A percentile compares a stretch with the other conserved stretches of the same genome.
These are phyloP conservation scores for Crenichthys baileyi DNA, from an alignment of 2,797 vertebrate genomes.

Conservation along the genomic window DNA sequence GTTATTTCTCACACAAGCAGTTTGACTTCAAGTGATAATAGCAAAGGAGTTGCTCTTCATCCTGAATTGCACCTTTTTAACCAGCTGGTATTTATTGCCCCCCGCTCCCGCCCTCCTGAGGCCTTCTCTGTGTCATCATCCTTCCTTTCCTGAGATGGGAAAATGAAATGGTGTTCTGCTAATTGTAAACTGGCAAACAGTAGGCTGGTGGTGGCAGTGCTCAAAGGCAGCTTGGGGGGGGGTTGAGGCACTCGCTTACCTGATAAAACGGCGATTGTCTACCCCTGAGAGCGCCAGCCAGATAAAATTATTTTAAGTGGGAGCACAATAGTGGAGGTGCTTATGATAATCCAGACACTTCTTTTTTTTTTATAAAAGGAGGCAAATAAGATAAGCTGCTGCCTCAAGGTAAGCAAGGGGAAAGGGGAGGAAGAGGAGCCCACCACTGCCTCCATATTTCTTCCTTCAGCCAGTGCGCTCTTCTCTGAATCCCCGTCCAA, in stretches of 20 bases:
- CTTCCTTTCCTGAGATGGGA: conserved; percentile 44
- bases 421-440: conserved; percentile 9
- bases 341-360: conserved; percentile 81
- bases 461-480: conserved; percentile 56
- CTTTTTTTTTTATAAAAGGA: conserved; percentile 43
- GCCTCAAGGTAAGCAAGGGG: conserved; percentile 76
- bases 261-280: conserved; percentile 86
- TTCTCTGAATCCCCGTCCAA: conserved; percentile 63
- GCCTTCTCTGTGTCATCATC: conserved; percentile 55
- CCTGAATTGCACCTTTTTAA: conserved; percentile 40
- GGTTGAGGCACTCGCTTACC: conserved; percentile 88
- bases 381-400: conserved; percentile 77
- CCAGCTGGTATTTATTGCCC: conserved; percentile 44
- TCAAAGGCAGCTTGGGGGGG: conserved; percentile 88
- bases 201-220: conserved; percentile 67
- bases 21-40: conserved; percentile 17
- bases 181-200: conserved; percentile 90
- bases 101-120: conserved; percentile 19
- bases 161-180: conserved; percentile 75
- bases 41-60: conserved; percentile 38
- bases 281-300: conserved; percentile 55
- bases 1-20: background rate
- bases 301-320: conserved; percentile 78
- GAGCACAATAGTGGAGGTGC: conserved; percentile 80
- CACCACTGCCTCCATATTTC: conserved; percentile 22